These are phyloP conservation scores for Drosophila pachea DNA, from an alignment of 1,140 invertebrate species.

Conservation along the genomic window DNA sequence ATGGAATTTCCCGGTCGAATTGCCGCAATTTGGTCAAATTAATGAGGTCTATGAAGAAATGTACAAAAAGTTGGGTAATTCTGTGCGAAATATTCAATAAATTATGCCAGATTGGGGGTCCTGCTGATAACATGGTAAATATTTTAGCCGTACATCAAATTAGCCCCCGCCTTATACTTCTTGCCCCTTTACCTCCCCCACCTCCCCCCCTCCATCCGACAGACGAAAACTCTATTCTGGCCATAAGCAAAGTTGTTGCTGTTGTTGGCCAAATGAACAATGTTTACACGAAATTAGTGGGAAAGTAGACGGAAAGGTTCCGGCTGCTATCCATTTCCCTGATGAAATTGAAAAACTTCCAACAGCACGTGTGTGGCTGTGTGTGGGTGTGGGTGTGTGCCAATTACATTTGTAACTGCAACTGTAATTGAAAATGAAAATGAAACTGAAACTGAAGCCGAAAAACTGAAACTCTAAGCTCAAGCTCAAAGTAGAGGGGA, in stretches of 20 bases:
- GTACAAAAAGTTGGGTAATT: too few species aligned
- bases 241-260: background rate
- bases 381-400: slow-evolving; percentile 20
- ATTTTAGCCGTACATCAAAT: too few species aligned
- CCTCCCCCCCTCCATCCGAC: too few species aligned
- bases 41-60: background rate
- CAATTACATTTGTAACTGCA: slow-evolving; percentile 36
- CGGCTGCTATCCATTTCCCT: slow-evolving; percentile 7
- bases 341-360: slow-evolving; percentile 37
- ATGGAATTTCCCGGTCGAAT: slow-evolving; percentile 4
- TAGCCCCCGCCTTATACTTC: too few species aligned
- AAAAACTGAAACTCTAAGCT: slow-evolving; percentile 8
- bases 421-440: slow-evolving; percentile 30
- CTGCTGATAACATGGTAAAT: too few species aligned
- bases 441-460: slow-evolving; percentile 5
- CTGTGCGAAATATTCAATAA: too few species aligned
- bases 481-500: background rate
- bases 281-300: slow-evolving; percentile 9
- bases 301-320: background rate
- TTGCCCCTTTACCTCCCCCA: too few species aligned
- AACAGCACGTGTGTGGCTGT: background rate
- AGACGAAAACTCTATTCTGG: background rate
- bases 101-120: too few species aligned
- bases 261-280: background rate
- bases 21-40: background rate